Conservation (phyloP, 2,797 vertebrate species). For the Ispidina picta region DNA sequence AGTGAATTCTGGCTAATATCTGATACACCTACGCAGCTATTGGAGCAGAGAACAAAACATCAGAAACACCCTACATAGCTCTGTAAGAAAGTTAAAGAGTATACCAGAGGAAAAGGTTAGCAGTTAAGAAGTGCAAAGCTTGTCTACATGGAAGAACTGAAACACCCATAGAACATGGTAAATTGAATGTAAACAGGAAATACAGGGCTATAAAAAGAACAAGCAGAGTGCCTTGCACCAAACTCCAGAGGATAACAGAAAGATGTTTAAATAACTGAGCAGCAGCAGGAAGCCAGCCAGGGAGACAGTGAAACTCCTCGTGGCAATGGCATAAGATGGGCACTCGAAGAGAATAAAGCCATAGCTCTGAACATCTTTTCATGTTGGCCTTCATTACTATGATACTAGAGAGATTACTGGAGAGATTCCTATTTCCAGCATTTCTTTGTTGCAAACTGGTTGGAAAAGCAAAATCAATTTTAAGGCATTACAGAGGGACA, state of each 20-base stretch:
- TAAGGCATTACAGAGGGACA: background rate
- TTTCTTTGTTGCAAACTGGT: background rate
- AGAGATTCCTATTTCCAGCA: background rate
- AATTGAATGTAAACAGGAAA: conserved; percentile 18
- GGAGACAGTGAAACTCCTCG: background rate
- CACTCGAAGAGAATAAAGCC: background rate
- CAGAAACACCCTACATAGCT: background rate
- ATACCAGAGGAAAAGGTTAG: background rate
- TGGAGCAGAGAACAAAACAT: background rate
- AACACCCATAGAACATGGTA: background rate
- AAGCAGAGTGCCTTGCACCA: background rate
- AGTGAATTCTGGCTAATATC: background rate
- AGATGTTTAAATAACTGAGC: background rate
- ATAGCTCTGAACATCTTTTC: background rate
- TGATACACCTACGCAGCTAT: background rate
- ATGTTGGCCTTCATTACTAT: background rate
- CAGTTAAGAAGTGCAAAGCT: background rate
- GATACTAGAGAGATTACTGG: background rate
- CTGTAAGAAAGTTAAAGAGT: background rate
- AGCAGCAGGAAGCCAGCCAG: background rate
- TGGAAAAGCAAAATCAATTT: background rate
- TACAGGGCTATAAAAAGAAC: background rate
- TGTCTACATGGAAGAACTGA: background rate
- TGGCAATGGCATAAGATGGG: background rate
- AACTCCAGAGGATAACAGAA: background rate